Evolutionary conservation across 2,113 vertebrate genomes (phyloP).

Genomic region (Oreochromis spilurus): DNA sequence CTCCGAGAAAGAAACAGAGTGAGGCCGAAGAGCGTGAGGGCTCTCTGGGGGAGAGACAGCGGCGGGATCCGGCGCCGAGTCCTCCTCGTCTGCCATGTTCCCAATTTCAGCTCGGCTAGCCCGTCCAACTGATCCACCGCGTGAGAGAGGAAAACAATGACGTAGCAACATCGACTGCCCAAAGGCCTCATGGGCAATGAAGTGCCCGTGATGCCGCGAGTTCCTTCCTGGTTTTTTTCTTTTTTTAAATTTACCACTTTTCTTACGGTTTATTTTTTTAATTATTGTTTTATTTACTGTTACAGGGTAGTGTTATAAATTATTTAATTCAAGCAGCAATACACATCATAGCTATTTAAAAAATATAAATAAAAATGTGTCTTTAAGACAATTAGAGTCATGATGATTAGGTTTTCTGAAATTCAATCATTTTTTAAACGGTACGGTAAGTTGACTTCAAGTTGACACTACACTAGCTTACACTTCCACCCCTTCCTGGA

Average conservation of each 20-base stretch:
- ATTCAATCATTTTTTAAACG: not conserved
- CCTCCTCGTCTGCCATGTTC: constrained; percentile 74
- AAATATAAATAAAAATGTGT: not conserved
- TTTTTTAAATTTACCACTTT: not conserved
- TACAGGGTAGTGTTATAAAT: not conserved
- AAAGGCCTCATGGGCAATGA: constrained; percentile 50
- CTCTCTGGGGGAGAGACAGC: constrained; percentile 27
- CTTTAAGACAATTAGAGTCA: not conserved
- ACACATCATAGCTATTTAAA: not conserved
- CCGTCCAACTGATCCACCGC: not conserved
- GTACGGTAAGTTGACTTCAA: not conserved
- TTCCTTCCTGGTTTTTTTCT: not conserved
- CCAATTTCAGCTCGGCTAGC: not conserved
- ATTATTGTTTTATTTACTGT: not conserved
- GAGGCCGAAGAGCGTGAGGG: constrained; percentile 38
- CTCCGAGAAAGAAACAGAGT: constrained; percentile 70
- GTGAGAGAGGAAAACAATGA: constrained; percentile 44
- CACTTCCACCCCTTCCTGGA: not conserved
- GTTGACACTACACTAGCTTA: not conserved
- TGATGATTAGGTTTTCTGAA: not conserved
- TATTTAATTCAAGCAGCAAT: not conserved
- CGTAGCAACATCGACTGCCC: not conserved
- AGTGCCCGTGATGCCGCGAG: not conserved
- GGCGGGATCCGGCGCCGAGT: constrained; percentile 40
- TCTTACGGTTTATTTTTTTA: not conserved